phyloP scores from a whole-genome alignment of 2,797 vertebrate genomes.

The Acestrorhynchus altus region DNA sequence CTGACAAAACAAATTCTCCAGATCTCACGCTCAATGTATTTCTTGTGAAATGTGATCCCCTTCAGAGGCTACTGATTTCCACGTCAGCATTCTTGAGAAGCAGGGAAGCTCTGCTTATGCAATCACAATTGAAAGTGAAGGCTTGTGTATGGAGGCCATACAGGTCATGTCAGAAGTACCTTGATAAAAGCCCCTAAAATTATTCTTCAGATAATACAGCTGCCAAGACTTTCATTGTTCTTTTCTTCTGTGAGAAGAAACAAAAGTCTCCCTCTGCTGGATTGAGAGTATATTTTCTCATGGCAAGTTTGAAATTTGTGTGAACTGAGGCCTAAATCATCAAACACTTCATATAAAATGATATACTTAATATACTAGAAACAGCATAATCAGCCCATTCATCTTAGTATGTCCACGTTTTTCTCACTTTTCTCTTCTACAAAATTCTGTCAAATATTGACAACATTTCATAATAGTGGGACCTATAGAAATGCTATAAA shows the following conservation, averaged over 20 bases:
- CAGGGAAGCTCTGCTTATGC: not conserved
- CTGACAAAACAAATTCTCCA: not conserved
- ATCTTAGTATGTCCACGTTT: too few relatives aligned
- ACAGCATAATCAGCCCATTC: too few relatives aligned
- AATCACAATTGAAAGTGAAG: not conserved
- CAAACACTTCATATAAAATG: too few relatives aligned
- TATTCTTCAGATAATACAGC: not conserved
- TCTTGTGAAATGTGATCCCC: not conserved
- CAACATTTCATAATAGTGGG: not conserved
- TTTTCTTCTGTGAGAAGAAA: not conserved
- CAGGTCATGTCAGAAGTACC: constrained; percentile 15
- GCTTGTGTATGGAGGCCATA: not conserved
- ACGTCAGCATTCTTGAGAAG: not conserved
- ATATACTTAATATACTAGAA: too few relatives aligned
- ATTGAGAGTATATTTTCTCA: too few relatives aligned
- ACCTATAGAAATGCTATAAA: not conserved
- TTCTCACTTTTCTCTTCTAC: too few relatives aligned
- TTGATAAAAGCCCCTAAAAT: constrained; percentile 22
- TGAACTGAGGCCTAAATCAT: too few relatives aligned
- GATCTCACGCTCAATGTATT: not conserved
- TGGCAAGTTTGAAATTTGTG: too few relatives aligned
- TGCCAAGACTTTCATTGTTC: not conserved
- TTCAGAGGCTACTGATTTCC: not conserved
- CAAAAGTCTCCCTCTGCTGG: constrained; percentile 14
- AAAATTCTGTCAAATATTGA: too few relatives aligned